Evolutionary conservation across 2,888 invertebrate genomes (phyloP).

Genomic region (Artemia sinica): DNA sequence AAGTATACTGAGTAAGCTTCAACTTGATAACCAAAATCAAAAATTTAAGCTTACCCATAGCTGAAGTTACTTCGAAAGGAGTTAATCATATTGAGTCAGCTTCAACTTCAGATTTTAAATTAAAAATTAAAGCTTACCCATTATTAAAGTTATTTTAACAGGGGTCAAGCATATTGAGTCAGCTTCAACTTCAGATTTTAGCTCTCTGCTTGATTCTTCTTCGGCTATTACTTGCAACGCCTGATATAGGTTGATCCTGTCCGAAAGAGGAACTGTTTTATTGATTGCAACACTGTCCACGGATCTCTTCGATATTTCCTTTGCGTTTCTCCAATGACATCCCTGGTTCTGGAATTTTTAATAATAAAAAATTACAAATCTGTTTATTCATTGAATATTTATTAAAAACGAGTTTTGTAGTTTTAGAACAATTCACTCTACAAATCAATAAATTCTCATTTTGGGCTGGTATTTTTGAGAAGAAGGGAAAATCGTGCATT

Average conservation of each 20-base stretch:
- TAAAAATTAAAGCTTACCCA: not conserved
- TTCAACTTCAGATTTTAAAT: not conserved
- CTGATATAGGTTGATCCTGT: constrained; percentile 77
- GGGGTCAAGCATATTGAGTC: not conserved
- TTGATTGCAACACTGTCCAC: constrained; percentile 29
- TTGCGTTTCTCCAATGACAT: constrained; percentile 79
- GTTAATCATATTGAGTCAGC: not conserved
- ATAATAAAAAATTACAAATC: not conserved
- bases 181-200: not conserved
- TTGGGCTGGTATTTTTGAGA: too few relatives aligned
- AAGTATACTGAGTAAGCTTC: too few relatives aligned
- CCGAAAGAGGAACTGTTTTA: constrained; percentile 41
- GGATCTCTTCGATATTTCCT: constrained; percentile 51
- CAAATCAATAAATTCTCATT: too few relatives aligned
- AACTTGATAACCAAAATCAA: too few relatives aligned
- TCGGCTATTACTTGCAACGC: constrained; percentile 70
- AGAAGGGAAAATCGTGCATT: too few relatives aligned
- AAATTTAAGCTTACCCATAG: too few relatives aligned
- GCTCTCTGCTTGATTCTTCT: constrained; percentile 41
- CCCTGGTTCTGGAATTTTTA: constrained; percentile 54
- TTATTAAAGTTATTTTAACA: not conserved
- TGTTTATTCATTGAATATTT: too few relatives aligned
- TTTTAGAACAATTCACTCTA: too few relatives aligned
- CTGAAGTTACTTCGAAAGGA: too few relatives aligned
- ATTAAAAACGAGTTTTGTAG: too few relatives aligned